Conservation (phyloP, 1,140 invertebrate species). For the Micrasema longulum region DNA sequence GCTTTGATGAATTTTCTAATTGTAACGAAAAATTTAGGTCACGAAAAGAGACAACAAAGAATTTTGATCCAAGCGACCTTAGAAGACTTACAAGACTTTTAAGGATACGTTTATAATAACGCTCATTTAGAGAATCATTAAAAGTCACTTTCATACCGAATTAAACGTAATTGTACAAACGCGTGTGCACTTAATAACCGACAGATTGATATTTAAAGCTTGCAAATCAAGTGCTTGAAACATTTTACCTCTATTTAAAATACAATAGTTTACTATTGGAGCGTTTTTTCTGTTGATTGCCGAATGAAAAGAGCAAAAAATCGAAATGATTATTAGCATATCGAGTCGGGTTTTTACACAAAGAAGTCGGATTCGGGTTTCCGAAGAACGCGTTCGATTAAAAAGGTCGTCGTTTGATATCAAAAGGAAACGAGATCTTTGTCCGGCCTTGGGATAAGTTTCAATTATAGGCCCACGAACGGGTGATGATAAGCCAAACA, state of each 20-base stretch:
- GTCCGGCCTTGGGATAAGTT: slow-evolving; percentile 13
- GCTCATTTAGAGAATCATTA: too few relatives aligned
- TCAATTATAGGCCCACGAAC: not conserved
- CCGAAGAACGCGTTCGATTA: not conserved
- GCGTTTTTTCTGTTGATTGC: too few relatives aligned
- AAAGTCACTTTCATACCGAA: too few relatives aligned
- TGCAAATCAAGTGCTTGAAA: too few relatives aligned
- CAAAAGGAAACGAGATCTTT: slow-evolving; percentile 21
- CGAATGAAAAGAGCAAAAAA: too few relatives aligned
- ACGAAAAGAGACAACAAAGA: slow-evolving; percentile 19
- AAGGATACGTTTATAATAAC: too few relatives aligned
- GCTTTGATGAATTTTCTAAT: slow-evolving; percentile 33
- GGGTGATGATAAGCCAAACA: not conserved
- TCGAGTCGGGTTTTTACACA: slow-evolving; percentile 5
- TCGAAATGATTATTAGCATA: too few relatives aligned
- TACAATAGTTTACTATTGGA: too few relatives aligned
- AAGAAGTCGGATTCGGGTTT: slow-evolving; percentile 1
- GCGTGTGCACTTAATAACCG: too few relatives aligned
- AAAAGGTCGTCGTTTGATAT: slow-evolving; percentile 18
- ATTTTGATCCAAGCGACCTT: not conserved
- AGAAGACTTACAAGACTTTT: not conserved
- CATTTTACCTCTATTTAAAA: too few relatives aligned
- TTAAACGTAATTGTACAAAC: too few relatives aligned
- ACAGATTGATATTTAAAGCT: too few relatives aligned
- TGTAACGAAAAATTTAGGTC: slow-evolving; percentile 9